Base-by-base conservation (phyloP, 2,797 vertebrate genomes). In the Spondyliosoma cantharus region DNA sequence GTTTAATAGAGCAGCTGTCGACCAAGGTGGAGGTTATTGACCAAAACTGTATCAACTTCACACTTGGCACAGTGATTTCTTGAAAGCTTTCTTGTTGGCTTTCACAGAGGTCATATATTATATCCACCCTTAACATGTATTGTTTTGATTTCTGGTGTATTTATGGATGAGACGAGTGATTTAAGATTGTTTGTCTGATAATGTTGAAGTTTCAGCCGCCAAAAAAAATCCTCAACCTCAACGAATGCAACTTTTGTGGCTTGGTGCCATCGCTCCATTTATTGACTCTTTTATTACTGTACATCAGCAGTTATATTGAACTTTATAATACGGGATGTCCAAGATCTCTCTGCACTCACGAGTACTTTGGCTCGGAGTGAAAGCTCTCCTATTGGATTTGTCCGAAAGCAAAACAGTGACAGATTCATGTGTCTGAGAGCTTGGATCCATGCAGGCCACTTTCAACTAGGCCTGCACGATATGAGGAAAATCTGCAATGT, bases 341-440 rank as follows among this genome's bases (percentile, higher is more conserved):
- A 76, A 60, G 20, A 50, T 61, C 53, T 67, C 59, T 58, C 19
- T 60, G 58, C 16, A 46, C 68, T 59, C 25, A 82, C 42, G 71
- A 78, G 72, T 27, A 76, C 76, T 85, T 76, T 85, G 71, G 82
- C 80, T 48, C 60, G 6, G 27, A 48, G 43, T 53, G 19, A 76
- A 63, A 14, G 25, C 63, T 77, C 17, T 58, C 17, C 76, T 81
- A 84, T 80, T 86, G 88, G 74, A 91, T 89, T 91, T 86, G 62
- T 84, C 71, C 65, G 52, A 66, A 57, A 68, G 75, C 73, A 65
- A 84, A 86, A 76, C 63, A 65, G 53, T 70, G 75, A 76, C 53
- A 59, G 67, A 76, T 71, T 22, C 60, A 70, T 70, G 49, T 57
- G 60, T 61, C 58, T 57, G 45, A 74, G 68, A 69, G 61, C 66